Conservation (phyloP, 2,113 vertebrate genomes). For the Coptodon rendalli region DNA sequence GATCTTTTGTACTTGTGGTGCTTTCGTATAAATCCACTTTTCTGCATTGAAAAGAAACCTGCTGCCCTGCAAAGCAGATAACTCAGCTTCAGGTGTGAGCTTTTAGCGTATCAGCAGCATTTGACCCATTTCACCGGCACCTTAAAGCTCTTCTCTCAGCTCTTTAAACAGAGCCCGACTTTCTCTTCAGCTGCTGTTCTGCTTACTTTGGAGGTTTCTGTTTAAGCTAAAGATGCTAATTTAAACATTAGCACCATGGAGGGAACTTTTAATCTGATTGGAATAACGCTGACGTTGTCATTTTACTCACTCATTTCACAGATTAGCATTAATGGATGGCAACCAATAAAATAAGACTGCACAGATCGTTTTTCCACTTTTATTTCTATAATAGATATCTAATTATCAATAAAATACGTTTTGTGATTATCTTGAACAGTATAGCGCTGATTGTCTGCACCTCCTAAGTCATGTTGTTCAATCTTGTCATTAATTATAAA, state of each 20-base stretch:
- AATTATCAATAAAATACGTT: not conserved
- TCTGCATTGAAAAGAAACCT: not conserved
- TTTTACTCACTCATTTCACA: constrained; percentile 6
- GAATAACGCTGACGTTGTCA: constrained; percentile 6
- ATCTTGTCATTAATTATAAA: not conserved
- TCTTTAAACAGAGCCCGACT: not conserved
- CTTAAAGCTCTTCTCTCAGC: not conserved
- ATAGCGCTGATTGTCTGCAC: not conserved
- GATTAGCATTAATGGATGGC: not conserved
- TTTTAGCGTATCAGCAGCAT: constrained; percentile 17
- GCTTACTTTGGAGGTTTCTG: not conserved
- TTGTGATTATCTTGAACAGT: not conserved
- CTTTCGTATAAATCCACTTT: not conserved
- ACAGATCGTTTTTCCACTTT: not conserved
- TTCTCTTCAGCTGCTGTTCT: not conserved
- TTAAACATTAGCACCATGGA: not conserved
- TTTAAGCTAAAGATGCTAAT: not conserved
- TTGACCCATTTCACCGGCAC: constrained; percentile 1
- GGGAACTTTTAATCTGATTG: constrained; percentile 1
- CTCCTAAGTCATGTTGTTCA: not conserved
- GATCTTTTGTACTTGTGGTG: not conserved
- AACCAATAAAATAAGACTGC: not conserved
- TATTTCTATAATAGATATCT: not conserved
- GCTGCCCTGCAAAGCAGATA: not conserved
- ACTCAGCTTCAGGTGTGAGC: not conserved